Conservation (phyloP, 2,888 invertebrate genomes). For the Acholoe squamosa region DNA sequence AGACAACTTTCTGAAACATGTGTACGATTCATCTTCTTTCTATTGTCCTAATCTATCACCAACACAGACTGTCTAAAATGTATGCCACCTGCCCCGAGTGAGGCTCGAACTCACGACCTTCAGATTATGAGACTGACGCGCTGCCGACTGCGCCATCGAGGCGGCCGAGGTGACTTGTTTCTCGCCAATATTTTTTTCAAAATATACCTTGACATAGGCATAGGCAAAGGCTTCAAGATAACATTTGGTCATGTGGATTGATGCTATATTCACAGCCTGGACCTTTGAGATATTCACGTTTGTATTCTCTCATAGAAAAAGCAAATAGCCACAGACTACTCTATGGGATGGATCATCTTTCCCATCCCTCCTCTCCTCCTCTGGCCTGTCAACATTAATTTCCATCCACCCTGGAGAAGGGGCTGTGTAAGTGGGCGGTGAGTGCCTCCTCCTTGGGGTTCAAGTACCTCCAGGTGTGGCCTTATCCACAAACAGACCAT, state of each 20-base stretch:
- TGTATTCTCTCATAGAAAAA: no score
- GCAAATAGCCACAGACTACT: no score
- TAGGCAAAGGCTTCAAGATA: no score
- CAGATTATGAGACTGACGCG: conserved; percentile 44
- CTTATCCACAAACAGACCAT: not conserved
- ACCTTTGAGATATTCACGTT: no score
- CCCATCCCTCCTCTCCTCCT: not conserved
- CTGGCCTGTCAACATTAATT: not conserved
- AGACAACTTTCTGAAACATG: no score
- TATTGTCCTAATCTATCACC: no score
- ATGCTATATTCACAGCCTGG: no score
- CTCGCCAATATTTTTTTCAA: no score
- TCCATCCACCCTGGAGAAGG: not conserved
- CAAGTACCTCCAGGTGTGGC: not conserved
- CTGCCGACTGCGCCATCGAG: conserved; percentile 44
- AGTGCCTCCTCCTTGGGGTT: conserved; percentile 11
- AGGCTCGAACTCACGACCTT: conserved; percentile 44
- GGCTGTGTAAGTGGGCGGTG: not conserved
- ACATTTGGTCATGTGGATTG: no score
- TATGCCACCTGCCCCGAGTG: not conserved
- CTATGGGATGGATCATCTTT: not conserved
- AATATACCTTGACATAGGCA: no score
- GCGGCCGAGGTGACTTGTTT: not conserved
- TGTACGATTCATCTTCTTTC: no score
- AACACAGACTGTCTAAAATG: no score